Conservation (phyloP, 2,113 vertebrate species). For the Takifugu bimaculatus region DNA sequence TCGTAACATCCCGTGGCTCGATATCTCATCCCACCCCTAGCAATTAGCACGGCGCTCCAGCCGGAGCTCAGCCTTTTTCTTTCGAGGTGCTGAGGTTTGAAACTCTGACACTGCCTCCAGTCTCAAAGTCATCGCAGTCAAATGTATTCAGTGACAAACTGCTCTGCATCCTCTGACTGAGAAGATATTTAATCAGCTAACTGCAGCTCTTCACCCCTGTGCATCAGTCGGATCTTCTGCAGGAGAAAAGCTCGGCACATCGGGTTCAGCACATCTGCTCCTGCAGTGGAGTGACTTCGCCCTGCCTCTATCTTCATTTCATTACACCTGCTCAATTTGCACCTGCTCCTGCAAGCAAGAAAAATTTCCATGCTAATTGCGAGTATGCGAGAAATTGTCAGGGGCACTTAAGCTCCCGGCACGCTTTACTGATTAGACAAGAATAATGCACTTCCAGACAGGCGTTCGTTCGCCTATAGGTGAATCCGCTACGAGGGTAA, state of each 20-base stretch:
- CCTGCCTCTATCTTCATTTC: slow-evolving; percentile 23
- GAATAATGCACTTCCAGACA: slow-evolving; percentile 37
- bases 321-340: slow-evolving; percentile 48
- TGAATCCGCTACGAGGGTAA: slow-evolving; percentile 6
- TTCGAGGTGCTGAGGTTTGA: too few relatives aligned
- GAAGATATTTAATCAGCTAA: slow-evolving; percentile 17
- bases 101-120: too few relatives aligned
- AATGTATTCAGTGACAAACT: slow-evolving; percentile 9
- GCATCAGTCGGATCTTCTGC: not conserved
- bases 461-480: slow-evolving; percentile 22
- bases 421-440: slow-evolving; percentile 44
- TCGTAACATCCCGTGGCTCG: too few relatives aligned
- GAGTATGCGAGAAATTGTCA: slow-evolving; percentile 15
- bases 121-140: too few relatives aligned
- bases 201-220: not conserved
- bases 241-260: not conserved
- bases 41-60: too few relatives aligned
- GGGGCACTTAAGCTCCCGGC: slow-evolving; percentile 33
- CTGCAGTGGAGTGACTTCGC: not conserved
- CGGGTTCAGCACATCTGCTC: too few relatives aligned
- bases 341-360: slow-evolving; percentile 32
- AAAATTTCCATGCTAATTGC: slow-evolving; percentile 49
- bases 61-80: too few relatives aligned
- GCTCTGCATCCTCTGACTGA: not conserved
- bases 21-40: too few relatives aligned